phyloP scores from a whole-genome alignment of 1,140 invertebrate species.

The Drosophila sp. region DNA sequence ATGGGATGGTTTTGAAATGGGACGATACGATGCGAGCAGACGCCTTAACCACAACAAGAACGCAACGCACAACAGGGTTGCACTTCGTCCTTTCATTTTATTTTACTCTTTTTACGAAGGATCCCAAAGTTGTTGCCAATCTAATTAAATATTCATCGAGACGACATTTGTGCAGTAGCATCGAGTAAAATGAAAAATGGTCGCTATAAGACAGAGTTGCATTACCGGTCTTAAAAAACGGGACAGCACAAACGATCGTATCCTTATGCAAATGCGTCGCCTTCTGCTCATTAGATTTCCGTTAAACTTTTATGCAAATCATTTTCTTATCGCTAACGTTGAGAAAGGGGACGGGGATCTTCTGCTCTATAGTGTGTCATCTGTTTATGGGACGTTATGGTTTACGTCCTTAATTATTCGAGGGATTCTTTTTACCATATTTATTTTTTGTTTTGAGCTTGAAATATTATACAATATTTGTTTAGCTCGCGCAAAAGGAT shows the following conservation, averaged over 20 bases:
- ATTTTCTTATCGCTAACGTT: conserved; percentile 28
- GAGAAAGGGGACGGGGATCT: not conserved
- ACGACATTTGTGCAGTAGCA: conserved; percentile 64
- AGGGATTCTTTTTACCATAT: conserved; percentile 7
- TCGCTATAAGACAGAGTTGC: conserved; percentile 37
- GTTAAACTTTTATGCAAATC: conserved; percentile 79
- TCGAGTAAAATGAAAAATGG: conserved; percentile 46
- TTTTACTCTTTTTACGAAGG: conserved; percentile 45
- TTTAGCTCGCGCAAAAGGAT: conserved; percentile 68
- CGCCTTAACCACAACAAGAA: conserved; percentile 58
- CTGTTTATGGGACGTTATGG: conserved; percentile 57
- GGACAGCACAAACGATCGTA: conserved; percentile 27
- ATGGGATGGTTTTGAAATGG: conserved; percentile 1
- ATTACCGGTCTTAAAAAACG: conserved; percentile 52
- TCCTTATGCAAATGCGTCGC: conserved; percentile 45
- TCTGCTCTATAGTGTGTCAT: conserved; percentile 48
- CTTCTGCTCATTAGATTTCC: conserved; percentile 73
- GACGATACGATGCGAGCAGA: no score
- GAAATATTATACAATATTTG: conserved; percentile 79
- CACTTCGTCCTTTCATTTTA: conserved; percentile 29
- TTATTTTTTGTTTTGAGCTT: conserved; percentile 28
- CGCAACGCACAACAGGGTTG: conserved; percentile 51
- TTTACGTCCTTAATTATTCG: conserved; percentile 31
- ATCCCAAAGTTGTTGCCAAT: conserved; percentile 35
- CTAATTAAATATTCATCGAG: conserved; percentile 81